Percentiles rank a stretch among this genome's conserved stretches.
Evolutionary conservation across 1,140 invertebrate species (phyloP).

Genomic region (Nixonia krombeini): DNA sequence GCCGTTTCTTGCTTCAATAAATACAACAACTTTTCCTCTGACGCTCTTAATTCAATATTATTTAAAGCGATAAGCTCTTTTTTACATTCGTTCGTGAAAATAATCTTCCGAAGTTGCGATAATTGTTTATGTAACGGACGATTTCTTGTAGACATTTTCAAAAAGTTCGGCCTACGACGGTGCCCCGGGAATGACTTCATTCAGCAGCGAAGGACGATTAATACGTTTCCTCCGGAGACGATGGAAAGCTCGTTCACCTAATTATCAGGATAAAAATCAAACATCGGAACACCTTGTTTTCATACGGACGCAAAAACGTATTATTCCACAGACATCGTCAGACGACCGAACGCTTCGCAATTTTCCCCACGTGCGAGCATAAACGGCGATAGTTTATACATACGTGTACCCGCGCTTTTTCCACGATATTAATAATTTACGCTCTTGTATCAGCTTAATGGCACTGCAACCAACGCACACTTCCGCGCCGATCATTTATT

Average conservation of each 20-base stretch:
- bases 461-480: constrained; percentile 12
- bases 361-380: constrained; percentile 12
- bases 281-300: constrained; percentile 20
- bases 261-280: constrained; percentile 33
- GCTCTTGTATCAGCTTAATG: constrained; percentile 29
- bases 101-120: too few species aligned
- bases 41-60: too few species aligned
- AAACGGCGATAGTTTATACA: constrained; percentile 16
- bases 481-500: constrained; percentile 13
- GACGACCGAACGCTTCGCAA: constrained; percentile 17
- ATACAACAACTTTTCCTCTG: too few species aligned
- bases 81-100: too few species aligned
- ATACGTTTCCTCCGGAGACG: constrained; percentile 3
- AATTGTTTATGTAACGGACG: too few species aligned
- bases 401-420: constrained; percentile 35
- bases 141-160: too few species aligned
- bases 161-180: too few species aligned
- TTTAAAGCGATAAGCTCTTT: too few species aligned
- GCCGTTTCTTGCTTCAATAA: too few species aligned
- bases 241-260: constrained; percentile 26
- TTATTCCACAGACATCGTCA: constrained; percentile 14
- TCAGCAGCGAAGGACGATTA: too few species aligned
- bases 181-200: too few species aligned
- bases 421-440: constrained; percentile 48
- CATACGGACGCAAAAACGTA: constrained; percentile 21